Conservation (phyloP, 2,797 vertebrate genomes). For the Mallotus villosus region DNA sequence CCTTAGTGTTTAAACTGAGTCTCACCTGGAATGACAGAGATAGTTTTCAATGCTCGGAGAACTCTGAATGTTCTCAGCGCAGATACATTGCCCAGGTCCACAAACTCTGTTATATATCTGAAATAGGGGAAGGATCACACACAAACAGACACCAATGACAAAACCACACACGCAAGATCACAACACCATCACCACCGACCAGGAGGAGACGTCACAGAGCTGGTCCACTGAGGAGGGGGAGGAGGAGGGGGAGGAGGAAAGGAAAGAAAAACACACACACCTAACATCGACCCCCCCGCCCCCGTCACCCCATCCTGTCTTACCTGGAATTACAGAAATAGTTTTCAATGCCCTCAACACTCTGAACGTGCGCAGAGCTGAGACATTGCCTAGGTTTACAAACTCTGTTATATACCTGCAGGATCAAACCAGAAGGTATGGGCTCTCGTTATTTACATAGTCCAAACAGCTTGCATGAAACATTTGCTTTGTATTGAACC, state of each 20-base stretch:
- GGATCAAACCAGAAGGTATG: slow-evolving; percentile 99
- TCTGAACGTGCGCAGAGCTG: slow-evolving; percentile 98
- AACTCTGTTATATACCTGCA: slow-evolving; percentile 99
- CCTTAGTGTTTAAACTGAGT: slow-evolving; percentile 86
- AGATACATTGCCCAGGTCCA: slow-evolving; percentile 99
- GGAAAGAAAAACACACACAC: slow-evolving; percentile 82
- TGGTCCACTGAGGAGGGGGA: slow-evolving; percentile 84
- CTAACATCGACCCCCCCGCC: slow-evolving; percentile 87
- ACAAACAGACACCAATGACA: slow-evolving; percentile 95
- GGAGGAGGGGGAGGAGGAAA: slow-evolving; percentile 71
- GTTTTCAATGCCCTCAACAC: slow-evolving; percentile 99
- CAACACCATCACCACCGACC: slow-evolving; percentile 49
- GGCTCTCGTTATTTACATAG: slow-evolving; percentile 65
- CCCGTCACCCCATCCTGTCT: slow-evolving; percentile 80
- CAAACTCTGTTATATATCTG: slow-evolving; percentile 99
- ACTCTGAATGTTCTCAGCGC: slow-evolving; percentile 99
- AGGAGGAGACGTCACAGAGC: slow-evolving; percentile 90
- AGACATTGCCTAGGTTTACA: slow-evolving; percentile 99
- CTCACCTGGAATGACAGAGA: slow-evolving; percentile 99
- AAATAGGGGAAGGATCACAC: slow-evolving; percentile 99
- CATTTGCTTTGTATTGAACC: too few species aligned
- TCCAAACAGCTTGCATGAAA: too few species aligned
- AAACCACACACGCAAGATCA: slow-evolving; percentile 92
- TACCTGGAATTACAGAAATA: slow-evolving; percentile 99
- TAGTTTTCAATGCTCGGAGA: slow-evolving; percentile 99